A percentile compares a stretch with the other conserved stretches of the same genome.
Conservation (phyloP, 2,797 vertebrate genomes). For the Strix occidentalis region DNA sequence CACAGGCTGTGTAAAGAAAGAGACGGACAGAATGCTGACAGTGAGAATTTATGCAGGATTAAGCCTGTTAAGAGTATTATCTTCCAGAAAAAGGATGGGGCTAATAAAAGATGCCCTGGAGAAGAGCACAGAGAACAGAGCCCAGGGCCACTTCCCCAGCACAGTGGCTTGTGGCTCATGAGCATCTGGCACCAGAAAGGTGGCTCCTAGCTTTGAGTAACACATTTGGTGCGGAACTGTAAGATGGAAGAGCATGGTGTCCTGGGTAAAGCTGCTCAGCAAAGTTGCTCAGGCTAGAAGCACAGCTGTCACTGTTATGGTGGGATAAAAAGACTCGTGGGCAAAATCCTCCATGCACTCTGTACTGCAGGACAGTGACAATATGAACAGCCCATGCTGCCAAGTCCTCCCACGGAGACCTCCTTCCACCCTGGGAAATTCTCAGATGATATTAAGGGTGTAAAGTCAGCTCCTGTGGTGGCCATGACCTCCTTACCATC, state of each 20-base stretch:
- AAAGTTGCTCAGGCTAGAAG: not conserved
- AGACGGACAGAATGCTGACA: not conserved
- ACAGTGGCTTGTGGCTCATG: not conserved
- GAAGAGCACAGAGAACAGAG: not conserved
- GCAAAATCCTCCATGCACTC: not conserved
- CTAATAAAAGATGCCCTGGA: not conserved
- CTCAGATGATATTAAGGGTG: not conserved
- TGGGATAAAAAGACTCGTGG: not conserved
- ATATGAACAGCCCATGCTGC: not conserved
- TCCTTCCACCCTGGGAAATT: not conserved
- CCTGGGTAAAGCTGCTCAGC: not conserved
- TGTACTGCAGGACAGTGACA: not conserved
- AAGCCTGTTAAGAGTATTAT: not conserved
- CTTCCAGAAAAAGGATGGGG: not conserved
- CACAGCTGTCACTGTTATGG: fast-evolving
- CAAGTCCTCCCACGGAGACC: not conserved
- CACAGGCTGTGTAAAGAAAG: not conserved
- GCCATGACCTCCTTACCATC: not conserved
- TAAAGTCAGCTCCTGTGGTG: not conserved
- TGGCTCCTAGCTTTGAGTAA: not conserved
- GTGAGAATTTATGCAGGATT: not conserved
- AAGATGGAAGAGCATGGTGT: not conserved
- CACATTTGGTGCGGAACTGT: not conserved
- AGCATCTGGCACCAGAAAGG: not conserved
- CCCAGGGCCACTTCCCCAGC: not conserved